Evolutionary conservation across 92 coral and sea anemone species (phyloP).

Genomic region (Montipora capitata): DNA sequence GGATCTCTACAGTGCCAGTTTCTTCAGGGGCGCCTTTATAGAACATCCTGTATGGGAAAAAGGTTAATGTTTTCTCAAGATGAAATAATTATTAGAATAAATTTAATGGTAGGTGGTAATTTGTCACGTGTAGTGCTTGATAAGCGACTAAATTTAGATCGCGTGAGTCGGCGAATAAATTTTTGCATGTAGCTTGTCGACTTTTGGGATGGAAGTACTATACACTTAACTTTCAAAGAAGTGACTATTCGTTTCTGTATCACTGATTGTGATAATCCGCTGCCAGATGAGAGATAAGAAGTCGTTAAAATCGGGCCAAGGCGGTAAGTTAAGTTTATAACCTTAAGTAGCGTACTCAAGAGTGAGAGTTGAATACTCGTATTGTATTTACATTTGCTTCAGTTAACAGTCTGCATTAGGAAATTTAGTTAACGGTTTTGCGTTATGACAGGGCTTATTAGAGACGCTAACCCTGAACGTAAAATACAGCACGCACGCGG

Average conservation of each 20-base stretch:
- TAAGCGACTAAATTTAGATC: slow-evolving; percentile 9
- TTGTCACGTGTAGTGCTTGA: slow-evolving; percentile 4
- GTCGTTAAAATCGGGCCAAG: slow-evolving; percentile 4
- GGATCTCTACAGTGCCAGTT: no score
- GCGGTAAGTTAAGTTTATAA: slow-evolving; percentile 19
- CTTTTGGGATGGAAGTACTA: not conserved
- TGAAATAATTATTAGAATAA: slow-evolving; percentile 11
- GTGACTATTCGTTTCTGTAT: not conserved
- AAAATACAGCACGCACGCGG: not conserved
- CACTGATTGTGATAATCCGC: not conserved
- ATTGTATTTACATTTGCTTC: not conserved
- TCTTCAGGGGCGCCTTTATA: no score
- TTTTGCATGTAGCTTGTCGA: not conserved
- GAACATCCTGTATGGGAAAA: no score
- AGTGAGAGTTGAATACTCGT: slow-evolving; percentile 7
- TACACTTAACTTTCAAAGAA: not conserved
- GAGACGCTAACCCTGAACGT: no score
- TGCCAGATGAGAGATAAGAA: slow-evolving; percentile 47
- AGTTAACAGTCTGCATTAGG: not conserved
- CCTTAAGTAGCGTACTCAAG: not conserved
- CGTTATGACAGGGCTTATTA: not conserved
- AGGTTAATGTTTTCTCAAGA: not conserved
- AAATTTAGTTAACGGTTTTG: not conserved
- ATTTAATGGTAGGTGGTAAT: slow-evolving; percentile 6
- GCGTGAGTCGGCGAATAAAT: not conserved